phyloP scores from a whole-genome alignment of 92 coral and sea anemone species.

The Pocillopora meandrina region DNA sequence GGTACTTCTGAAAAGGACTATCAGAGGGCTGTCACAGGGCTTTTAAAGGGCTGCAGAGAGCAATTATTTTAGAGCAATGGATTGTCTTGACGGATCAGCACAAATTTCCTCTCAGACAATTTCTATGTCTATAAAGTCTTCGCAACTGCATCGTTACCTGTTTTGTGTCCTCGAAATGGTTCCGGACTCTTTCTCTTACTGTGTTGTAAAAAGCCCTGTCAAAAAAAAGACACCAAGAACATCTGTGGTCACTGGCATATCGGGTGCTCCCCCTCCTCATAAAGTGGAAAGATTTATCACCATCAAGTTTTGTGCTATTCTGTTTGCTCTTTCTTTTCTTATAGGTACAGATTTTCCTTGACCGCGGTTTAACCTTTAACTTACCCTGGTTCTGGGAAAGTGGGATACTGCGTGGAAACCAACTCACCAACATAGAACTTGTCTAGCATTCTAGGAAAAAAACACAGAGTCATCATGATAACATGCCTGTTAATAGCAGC shows the following conservation, averaged over 20 bases:
- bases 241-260: no score
- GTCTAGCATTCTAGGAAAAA: constrained; percentile 54
- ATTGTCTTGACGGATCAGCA: no score
- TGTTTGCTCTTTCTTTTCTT: no score
- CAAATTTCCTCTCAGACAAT: no score
- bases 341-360: not conserved
- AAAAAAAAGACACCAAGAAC: not conserved
- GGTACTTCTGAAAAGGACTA: no score
- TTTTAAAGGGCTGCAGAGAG: no score
- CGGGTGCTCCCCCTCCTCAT: no score
- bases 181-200: constrained; percentile 53
- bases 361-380: not conserved
- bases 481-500: not conserved
- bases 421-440: constrained; percentile 68
- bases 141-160: constrained; percentile 37
- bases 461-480: not conserved
- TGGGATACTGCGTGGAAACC: constrained; percentile 54
- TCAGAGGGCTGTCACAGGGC: no score
- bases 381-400: constrained; percentile 73
- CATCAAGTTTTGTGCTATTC: no score
- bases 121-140: no score
- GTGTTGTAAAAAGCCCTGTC: constrained; percentile 63
- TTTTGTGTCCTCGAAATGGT: constrained; percentile 65
- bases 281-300: no score
- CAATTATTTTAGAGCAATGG: no score